Evolutionary conservation across 2,888 invertebrate genomes (phyloP).

Genomic region (Drosophila colorata): DNA sequence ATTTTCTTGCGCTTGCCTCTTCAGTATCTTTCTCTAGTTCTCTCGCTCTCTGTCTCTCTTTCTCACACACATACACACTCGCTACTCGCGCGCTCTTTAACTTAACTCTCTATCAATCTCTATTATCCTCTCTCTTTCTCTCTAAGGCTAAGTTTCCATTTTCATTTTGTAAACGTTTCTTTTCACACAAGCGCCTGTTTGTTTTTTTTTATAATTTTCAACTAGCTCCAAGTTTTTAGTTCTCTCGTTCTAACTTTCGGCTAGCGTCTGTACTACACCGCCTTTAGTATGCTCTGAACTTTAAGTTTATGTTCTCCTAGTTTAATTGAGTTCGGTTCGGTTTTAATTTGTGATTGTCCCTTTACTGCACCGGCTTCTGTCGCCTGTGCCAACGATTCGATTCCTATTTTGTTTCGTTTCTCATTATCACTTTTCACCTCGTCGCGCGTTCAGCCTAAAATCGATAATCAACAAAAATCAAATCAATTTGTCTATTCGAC

Average conservation of each 20-base stretch:
- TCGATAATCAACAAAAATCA: slow-evolving; percentile 40
- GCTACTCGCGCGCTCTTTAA: slow-evolving; percentile 66
- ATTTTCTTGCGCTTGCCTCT: slow-evolving; percentile 58
- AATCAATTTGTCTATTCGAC: slow-evolving; percentile 38
- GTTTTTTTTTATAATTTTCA: slow-evolving; percentile 48
- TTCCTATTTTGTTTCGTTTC: slow-evolving; percentile 32
- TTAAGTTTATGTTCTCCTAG: slow-evolving; percentile 16
- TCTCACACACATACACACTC: slow-evolving; percentile 54
- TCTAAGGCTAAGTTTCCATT: slow-evolving; percentile 65
- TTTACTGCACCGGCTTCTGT: slow-evolving; percentile 64
- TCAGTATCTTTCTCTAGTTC: slow-evolving; percentile 37
- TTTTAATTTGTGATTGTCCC: slow-evolving; percentile 53
- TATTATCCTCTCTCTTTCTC: slow-evolving; percentile 40
- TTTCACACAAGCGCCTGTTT: slow-evolving; percentile 70
- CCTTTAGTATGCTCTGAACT: slow-evolving; percentile 69
- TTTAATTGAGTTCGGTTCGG: slow-evolving; percentile 20
- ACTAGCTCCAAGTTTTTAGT: slow-evolving; percentile 60
- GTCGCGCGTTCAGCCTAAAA: slow-evolving; percentile 48
- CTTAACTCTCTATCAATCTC: slow-evolving; percentile 41
- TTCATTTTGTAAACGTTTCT: slow-evolving; percentile 39
- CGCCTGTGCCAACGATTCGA: slow-evolving; percentile 49
- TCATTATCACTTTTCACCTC: slow-evolving; percentile 47
- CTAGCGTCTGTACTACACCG: slow-evolving; percentile 72
- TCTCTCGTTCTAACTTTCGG: slow-evolving; percentile 55
- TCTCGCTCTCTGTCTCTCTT: slow-evolving; percentile 27